Conservation (phyloP, 2,113 vertebrate genomes). For the Bubo blakistoni region DNA sequence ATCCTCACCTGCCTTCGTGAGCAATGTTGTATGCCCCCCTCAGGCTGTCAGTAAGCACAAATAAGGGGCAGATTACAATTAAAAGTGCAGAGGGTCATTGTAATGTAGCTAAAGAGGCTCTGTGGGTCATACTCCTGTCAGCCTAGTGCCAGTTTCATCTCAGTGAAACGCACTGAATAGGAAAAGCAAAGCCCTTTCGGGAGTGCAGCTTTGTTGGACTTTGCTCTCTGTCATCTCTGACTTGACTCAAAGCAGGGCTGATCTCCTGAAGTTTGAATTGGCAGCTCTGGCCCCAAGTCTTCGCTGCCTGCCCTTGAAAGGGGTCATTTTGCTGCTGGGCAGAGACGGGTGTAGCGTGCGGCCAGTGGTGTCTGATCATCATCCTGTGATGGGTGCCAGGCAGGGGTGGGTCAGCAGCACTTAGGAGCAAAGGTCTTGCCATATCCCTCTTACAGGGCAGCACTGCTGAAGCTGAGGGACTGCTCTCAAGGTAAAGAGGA, state of each 20-base stretch:
- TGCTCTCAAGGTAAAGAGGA: not conserved
- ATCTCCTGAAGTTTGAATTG: not conserved
- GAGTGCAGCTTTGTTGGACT: not conserved
- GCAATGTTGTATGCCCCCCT: not conserved
- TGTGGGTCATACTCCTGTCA: not conserved
- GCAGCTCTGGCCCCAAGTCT: not conserved
- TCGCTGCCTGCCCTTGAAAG: not conserved
- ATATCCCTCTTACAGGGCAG: rapidly evolving
- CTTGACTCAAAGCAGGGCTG: not conserved
- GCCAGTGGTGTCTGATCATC: not conserved
- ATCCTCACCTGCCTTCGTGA: not conserved
- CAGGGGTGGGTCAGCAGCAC: not conserved
- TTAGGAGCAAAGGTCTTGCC: not conserved
- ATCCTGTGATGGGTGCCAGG: not conserved
- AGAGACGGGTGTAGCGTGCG: rapidly evolving
- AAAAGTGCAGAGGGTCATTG: not conserved
- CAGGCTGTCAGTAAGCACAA: not conserved
- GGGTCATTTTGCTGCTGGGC: not conserved
- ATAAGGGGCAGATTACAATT: not conserved
- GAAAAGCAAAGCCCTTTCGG: not conserved
- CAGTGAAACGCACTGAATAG: rapidly evolving
- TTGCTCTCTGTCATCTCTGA: not conserved
- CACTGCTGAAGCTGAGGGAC: rapidly evolving
- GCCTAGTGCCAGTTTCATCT: not conserved
- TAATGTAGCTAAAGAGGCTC: slow-evolving; percentile 21